Evolutionary conservation across 2,797 vertebrate species (phyloP).

Genomic region (Sebastes steindachneri): DNA sequence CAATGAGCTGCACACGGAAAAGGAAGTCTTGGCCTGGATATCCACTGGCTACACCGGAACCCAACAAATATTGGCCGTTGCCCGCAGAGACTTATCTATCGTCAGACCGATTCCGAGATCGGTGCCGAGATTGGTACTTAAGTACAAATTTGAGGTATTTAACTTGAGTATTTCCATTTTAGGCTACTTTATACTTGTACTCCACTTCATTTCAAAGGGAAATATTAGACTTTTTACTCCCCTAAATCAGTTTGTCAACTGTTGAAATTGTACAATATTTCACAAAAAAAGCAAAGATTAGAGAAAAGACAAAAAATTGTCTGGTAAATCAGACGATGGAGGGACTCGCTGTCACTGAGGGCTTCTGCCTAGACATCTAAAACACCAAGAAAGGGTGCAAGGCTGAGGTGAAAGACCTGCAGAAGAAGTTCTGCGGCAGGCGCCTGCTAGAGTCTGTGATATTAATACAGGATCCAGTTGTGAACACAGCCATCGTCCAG

Average conservation of each 20-base stretch:
- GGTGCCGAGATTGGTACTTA: background rate
- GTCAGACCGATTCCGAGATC: no score
- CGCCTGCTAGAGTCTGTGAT: background rate
- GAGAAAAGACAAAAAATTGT: background rate
- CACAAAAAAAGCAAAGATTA: background rate
- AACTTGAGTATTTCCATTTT: no score
- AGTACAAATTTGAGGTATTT: background rate
- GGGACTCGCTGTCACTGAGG: background rate
- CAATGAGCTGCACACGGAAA: no score
- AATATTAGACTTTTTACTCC: background rate
- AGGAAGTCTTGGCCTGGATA: no score
- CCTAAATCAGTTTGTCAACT: background rate
- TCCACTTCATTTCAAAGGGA: background rate
- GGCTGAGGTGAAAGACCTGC: background rate
- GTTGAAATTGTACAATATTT: background rate
- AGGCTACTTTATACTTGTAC: background rate
- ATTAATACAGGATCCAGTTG: background rate
- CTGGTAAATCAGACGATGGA: background rate
- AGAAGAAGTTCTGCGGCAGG: background rate
- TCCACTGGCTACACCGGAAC: no score
- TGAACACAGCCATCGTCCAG: background rate
- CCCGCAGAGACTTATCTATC: no score
- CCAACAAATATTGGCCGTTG: no score
- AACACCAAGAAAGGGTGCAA: background rate
- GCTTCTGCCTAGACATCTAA: background rate